Percentiles rank a stretch among this genome's conserved stretches.
phyloP scores from a whole-genome alignment of 2,113 vertebrate genomes.

The Nymphicus hollandicus region DNA sequence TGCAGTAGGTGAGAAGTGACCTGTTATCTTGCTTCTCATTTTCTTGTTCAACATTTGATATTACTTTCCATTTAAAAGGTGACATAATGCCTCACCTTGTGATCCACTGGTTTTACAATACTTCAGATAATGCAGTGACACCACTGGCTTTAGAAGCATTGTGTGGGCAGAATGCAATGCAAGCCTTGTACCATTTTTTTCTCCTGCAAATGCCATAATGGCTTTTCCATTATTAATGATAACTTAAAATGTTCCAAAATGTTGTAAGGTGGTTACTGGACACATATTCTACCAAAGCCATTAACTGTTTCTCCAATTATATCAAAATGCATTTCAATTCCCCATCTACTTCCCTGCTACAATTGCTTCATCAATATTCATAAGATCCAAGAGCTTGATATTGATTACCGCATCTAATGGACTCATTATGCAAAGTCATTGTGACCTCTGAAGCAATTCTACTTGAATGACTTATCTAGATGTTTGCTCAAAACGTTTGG shows the following conservation, averaged over 20 bases:
- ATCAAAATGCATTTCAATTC: slow-evolving; percentile 72
- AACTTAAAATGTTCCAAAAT: slow-evolving; percentile 34
- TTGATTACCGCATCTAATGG: slow-evolving; percentile 78
- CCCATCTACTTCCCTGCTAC: slow-evolving; percentile 52
- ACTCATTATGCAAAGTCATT: slow-evolving; percentile 63
- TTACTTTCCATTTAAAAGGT: neutral
- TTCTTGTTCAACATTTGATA: neutral
- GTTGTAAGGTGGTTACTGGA: slow-evolving; percentile 63
- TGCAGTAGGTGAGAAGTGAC: neutral
- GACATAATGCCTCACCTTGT: neutral
- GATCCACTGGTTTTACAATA: neutral
- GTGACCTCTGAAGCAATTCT: slow-evolving; percentile 58
- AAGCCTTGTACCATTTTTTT: neutral
- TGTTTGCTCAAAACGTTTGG: neutral
- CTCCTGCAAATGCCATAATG: neutral
- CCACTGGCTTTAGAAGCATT: neutral
- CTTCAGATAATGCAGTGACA: neutral
- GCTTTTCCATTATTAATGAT: slow-evolving; percentile 20
- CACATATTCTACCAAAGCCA: slow-evolving; percentile 43
- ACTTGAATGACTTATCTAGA: neutral
- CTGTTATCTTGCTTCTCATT: neutral
- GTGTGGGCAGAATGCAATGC: neutral
- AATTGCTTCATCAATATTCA: slow-evolving; percentile 78
- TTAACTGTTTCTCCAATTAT: slow-evolving; percentile 69
- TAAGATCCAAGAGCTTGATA: slow-evolving; percentile 72